Conservation (phyloP, 2,113 vertebrate genomes). For the Osmerus mordax region DNA sequence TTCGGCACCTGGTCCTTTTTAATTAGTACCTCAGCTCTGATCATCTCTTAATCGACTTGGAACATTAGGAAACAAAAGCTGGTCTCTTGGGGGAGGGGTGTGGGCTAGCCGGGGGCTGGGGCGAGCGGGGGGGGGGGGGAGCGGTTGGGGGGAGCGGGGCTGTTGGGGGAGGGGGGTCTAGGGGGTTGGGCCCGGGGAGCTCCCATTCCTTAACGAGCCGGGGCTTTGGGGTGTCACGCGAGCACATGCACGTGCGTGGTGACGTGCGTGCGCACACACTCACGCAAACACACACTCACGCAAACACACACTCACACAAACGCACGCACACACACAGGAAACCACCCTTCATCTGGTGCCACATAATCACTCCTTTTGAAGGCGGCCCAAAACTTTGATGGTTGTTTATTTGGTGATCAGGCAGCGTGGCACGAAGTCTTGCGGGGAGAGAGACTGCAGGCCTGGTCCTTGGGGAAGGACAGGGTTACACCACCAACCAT, state of each 20-base stretch:
- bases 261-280: no score
- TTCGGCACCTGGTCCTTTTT: constrained; percentile 60
- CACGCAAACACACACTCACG: no score
- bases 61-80: constrained; percentile 57
- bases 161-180: background rate
- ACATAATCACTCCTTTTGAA: constrained; percentile 43
- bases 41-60: constrained; percentile 61
- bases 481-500: background rate
- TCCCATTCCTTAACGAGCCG: constrained; percentile 60
- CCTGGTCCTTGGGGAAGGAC: constrained; percentile 18
- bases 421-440: constrained; percentile 28
- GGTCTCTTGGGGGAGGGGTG: constrained; percentile 18
- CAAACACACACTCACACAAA: background rate
- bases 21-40: constrained; percentile 53
- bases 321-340: constrained; percentile 18
- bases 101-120: background rate
- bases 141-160: constrained; percentile 5
- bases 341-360: constrained; percentile 56
- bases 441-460: constrained; percentile 9
- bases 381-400: constrained; percentile 42
- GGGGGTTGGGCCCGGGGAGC: constrained; percentile 9
- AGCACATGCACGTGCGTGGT: background rate
- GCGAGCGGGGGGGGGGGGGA: background rate
- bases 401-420: constrained; percentile 45
- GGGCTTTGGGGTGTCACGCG: constrained; percentile 46